These are phyloP conservation scores for Carcina quercana DNA, from an alignment of 2,888 invertebrate species.

Conservation along the genomic window DNA sequence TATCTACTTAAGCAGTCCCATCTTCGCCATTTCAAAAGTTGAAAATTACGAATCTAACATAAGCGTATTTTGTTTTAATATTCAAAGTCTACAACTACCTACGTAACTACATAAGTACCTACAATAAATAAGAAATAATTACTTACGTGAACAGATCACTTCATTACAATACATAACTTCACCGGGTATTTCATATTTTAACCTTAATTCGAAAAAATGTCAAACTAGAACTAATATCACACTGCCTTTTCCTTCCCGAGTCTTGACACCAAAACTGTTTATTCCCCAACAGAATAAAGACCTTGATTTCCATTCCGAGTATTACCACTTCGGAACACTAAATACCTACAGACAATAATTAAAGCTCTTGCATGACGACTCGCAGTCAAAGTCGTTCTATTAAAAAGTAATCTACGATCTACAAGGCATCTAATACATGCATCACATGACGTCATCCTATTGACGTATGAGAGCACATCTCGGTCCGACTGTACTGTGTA, in stretches of 20 bases:
- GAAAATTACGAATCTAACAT: conserved; percentile 17
- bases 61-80: conserved; percentile 43
- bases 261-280: conserved; percentile 15
- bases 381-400: conserved; percentile 44
- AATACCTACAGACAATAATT: conserved; percentile 49
- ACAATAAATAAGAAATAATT: conserved; percentile 27
- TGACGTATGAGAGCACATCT: conserved; percentile 70
- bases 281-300: conserved; percentile 14
- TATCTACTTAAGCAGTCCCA: too few species aligned
- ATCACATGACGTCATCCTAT: conserved; percentile 67
- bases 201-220: conserved; percentile 6
- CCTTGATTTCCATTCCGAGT: conserved; percentile 14
- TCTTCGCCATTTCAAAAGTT: neutral
- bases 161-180: conserved; percentile 12
- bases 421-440: conserved; percentile 53
- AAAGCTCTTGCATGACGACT: conserved; percentile 58
- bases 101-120: conserved; percentile 10
- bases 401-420: conserved; percentile 42
- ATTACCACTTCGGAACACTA: conserved; percentile 28
- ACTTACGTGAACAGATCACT: conserved; percentile 11
- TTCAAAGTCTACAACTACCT: conserved; percentile 20
- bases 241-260: conserved; percentile 26
- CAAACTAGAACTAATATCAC: conserved; percentile 61
- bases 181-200: conserved; percentile 20
- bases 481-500: conserved; percentile 51